A percentile compares a stretch with the other conserved stretches of the same genome.
Conservation (phyloP, 2,888 invertebrate species). For the Ochropleura leucogaster region DNA sequence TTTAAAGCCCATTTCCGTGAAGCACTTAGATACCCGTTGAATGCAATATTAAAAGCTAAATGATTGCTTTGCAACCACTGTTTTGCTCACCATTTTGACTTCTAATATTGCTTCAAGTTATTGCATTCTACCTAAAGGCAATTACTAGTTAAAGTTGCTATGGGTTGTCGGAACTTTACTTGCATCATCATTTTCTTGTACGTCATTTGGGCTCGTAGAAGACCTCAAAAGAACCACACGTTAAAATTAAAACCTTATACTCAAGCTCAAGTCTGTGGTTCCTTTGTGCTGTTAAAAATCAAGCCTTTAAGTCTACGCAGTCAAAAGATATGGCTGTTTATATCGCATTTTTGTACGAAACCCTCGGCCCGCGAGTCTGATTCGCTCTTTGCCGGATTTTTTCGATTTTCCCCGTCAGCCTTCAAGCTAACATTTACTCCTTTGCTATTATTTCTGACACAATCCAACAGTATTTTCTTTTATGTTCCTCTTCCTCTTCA, state of each 20-base stretch:
- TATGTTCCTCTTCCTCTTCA: no score
- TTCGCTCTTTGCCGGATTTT: background rate
- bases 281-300: no score
- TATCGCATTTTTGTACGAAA: no score
- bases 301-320: no score
- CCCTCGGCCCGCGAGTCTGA: no score
- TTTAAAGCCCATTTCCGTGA: background rate
- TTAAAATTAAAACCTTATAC: no score
- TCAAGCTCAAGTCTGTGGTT: no score
- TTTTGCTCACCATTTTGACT: background rate
- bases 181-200: background rate
- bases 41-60: slow-evolving; percentile 5
- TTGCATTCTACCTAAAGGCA: background rate
- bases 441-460: background rate
- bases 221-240: no score
- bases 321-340: no score
- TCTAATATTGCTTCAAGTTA: background rate
- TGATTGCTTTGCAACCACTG: background rate
- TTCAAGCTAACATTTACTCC: background rate
- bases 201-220: background rate
- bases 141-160: background rate
- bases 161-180: background rate
- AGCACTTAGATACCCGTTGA: slow-evolving; percentile 2
- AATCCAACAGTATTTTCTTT: background rate
- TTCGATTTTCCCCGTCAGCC: background rate